phyloP scores from a whole-genome alignment of 2,797 vertebrate species.

The Molossus alvarezi region DNA sequence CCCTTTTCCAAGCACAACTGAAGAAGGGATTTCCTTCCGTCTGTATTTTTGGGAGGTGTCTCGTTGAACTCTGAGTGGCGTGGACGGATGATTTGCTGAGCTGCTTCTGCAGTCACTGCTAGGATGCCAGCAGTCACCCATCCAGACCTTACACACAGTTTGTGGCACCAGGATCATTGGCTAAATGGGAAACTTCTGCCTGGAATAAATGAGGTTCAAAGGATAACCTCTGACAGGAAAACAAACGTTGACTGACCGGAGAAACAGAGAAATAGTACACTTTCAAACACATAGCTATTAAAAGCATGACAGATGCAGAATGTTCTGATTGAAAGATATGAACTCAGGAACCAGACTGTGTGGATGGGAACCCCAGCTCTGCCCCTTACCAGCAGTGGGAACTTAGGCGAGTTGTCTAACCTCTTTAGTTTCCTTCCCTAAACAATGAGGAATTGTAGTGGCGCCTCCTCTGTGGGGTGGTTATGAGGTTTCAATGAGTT shows the following conservation, averaged over 20 bases:
- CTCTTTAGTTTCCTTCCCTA: constrained; percentile 17
- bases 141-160: not conserved
- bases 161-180: not conserved
- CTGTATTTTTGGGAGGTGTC: not conserved
- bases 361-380: not conserved
- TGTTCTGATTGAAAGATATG: not conserved
- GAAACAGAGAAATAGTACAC: not conserved
- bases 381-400: not conserved
- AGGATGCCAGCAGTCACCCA: not conserved
- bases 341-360: not conserved
- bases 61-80: not conserved
- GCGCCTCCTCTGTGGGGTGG: not conserved
- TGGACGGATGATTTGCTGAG: not conserved
- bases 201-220: not conserved
- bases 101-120: not conserved
- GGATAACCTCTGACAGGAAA: not conserved
- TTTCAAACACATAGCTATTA: constrained; percentile 46
- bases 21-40: constrained; percentile 27
- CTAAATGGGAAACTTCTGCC: not conserved
- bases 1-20: constrained; percentile 8
- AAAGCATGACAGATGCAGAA: not conserved
- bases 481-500: constrained; percentile 18
- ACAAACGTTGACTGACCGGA: not conserved
- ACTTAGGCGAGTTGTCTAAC: not conserved
- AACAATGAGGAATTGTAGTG: not conserved